Base-by-base conservation (phyloP, 2,797 vertebrate species). In the Darevskia nairensis region DNA sequence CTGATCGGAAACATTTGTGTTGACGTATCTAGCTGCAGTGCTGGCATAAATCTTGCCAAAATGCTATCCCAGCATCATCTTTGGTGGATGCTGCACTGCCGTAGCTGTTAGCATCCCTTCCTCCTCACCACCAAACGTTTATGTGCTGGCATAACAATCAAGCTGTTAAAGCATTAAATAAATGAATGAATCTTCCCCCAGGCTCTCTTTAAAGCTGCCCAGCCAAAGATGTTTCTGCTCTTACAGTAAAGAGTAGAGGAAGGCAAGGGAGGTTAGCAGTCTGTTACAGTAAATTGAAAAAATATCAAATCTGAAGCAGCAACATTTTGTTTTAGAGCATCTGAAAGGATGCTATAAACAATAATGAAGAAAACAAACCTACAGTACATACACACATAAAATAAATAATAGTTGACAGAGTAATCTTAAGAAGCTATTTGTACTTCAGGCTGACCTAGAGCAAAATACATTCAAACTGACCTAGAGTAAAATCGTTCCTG, bases 351-450 rank as follows among this genome's bases (percentile, higher is more conserved):
- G 3, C 0, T 84, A 2, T 80, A 89, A 91, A 90, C 32, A 90
- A 75, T 55, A 86, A 91, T 27, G 44, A 88, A 85, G 9, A 83
- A 46, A 87, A 46, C 1, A 11, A 88, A 21, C 8, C 15, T 11
- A 1, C 44, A 76, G 68, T 64, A 89, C 4, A 44, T 80, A 55
- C 29, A 84, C 44, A 46, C n/a, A 29, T 50, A 66, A 84, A 3
- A 41, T 88, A 90, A 95, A 88, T 69, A 86, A 90, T 74, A 2
- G 55, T 41, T 91, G 86, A 82, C n/a, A 92, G n/a, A 87, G 4
- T 2, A 92, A 88, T 78, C 23, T 89, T 83, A 83, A 90, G n/a
- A 87, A 91, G 44, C 46, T 80, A 84, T 86, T 92, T 92, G 64
- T n/a, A 64, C 50, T 92, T 92, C 35, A 84, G 61, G 41, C 4